Evolutionary conservation across 2,113 vertebrate species (phyloP), one percentile per base, ranked within the genome.

Genomic region (Trogon melanurus): DNA sequence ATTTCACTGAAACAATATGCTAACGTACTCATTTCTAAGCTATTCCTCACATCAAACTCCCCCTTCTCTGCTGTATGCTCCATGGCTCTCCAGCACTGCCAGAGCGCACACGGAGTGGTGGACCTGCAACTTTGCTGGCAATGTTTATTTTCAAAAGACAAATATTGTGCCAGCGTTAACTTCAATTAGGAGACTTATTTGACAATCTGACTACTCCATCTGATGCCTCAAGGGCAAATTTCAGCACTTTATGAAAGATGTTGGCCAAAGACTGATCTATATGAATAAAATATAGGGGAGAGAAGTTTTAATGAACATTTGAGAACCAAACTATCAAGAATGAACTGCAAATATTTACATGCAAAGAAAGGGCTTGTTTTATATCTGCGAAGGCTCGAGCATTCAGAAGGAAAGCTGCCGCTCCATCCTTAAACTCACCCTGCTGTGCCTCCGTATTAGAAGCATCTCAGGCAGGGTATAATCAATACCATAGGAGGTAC

Each of bases 171-270:
- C 92, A 96, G 96, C 22, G 95, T 98, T 98, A 96, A 96, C 96
- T 98, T 98, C 97, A 98, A 98, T 98, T 98, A 98, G 95, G 95
- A 96, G 97, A 97, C 97, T 95, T 95, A 94, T 96, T 97, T 98
- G 97, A 98, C 98, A 97, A 97, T 97, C 97, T 97, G 98, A 98
- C 97, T 98, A 95, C 97, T 97, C 97, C 98, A 98, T 98, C 98
- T 98, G 98, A 98, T 98, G 98, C 97, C 98, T 98, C 97, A 98
- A 97, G 97, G 98, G 97, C 98, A 98, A 97, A 97, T 98, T 98
- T 97, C 95, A 97, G 91, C 97, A 97, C 97, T 97, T 97, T 95
- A 97, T 98, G 95, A 96, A 94, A 97, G 95, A 95, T 88, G 82
- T 54, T 86, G 95, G 85, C 97, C 94, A 92, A 95, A 94, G 95